A percentile compares a stretch with the other conserved stretches of the same genome.
Conservation (phyloP, 2,797 vertebrate species). For the Microctenopoma steveboyesi region DNA sequence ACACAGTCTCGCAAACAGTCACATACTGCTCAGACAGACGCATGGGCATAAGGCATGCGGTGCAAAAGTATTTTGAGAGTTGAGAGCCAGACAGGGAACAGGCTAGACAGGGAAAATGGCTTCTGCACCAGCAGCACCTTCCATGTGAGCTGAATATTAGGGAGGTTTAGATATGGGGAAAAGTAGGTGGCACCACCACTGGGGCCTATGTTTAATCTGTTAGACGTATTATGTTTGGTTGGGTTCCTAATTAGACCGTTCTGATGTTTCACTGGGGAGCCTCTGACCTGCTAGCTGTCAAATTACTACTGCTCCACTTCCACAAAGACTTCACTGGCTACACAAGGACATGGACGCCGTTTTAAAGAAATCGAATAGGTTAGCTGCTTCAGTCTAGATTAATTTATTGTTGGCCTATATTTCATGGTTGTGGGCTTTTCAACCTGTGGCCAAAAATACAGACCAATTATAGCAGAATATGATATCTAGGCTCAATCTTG, state of each 20-base stretch:
- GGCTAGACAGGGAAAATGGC: conserved; percentile 73
- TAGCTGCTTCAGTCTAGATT: conserved; percentile 36
- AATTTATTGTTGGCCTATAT: conserved; percentile 60
- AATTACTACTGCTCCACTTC: conserved; percentile 80
- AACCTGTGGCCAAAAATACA: conserved; percentile 41
- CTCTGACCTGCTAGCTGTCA: conserved; percentile 76
- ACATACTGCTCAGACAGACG: conserved; percentile 66
- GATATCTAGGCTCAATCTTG: conserved; percentile 15
- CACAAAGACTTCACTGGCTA: conserved; percentile 57
- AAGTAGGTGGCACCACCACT: conserved; percentile 44
- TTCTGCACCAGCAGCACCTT: conserved; percentile 72
- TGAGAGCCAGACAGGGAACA: conserved; percentile 71
- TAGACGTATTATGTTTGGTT: conserved; percentile 62
- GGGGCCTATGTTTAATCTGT: conserved; percentile 61
- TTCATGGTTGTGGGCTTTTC: conserved; percentile 32
- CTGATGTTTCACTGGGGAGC: conserved; percentile 77
- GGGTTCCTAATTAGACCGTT: conserved; percentile 76
- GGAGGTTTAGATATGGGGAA: conserved; percentile 42
- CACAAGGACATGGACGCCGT: conserved; percentile 57
- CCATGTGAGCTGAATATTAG: conserved; percentile 55
- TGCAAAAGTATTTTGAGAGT: conserved; percentile 69
- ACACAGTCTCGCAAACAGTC: conserved; percentile 64
- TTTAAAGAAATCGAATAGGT: conserved; percentile 58
- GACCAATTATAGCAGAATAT: conserved; percentile 18
- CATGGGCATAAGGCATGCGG: conserved; percentile 73